A percentile compares a stretch with the other conserved stretches of the same genome.
Conservation (phyloP, 2,113 vertebrate genomes). For the Ranitomeya variabilis region DNA sequence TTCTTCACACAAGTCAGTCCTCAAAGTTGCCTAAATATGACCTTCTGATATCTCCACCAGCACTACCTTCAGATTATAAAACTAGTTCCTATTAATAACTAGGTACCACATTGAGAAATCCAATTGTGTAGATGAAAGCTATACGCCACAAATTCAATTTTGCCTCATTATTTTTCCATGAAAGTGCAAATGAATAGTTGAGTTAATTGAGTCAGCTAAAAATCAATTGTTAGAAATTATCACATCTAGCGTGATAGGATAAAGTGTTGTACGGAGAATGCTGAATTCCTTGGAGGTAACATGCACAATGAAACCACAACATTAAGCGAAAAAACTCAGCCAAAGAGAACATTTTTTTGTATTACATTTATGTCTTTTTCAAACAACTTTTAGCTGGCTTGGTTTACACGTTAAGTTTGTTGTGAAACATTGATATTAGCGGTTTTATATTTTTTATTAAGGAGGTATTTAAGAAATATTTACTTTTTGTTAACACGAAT, state of each 20-base stretch:
- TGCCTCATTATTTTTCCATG: slow-evolving; percentile 5
- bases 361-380: not conserved
- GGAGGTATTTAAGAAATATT: no score
- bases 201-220: slow-evolving; percentile 19
- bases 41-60: not conserved
- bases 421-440: no score
- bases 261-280: not conserved
- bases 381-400: not conserved
- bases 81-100: not conserved
- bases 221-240: slow-evolving; percentile 26
- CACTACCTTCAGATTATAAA: not conserved
- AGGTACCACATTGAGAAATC: not conserved
- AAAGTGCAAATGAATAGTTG: not conserved
- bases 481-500: no score
- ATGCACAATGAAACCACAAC: not conserved
- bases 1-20: not conserved
- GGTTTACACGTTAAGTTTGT: not conserved
- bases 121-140: not conserved
- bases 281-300: not conserved
- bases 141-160: not conserved
- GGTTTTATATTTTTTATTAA: no score
- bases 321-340: not conserved
- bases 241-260: not conserved
- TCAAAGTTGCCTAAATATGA: not conserved
- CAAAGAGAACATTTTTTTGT: not conserved